These are phyloP conservation scores for Sander vitreus DNA, from an alignment of 2,113 vertebrate genomes.

Conservation along the genomic window DNA sequence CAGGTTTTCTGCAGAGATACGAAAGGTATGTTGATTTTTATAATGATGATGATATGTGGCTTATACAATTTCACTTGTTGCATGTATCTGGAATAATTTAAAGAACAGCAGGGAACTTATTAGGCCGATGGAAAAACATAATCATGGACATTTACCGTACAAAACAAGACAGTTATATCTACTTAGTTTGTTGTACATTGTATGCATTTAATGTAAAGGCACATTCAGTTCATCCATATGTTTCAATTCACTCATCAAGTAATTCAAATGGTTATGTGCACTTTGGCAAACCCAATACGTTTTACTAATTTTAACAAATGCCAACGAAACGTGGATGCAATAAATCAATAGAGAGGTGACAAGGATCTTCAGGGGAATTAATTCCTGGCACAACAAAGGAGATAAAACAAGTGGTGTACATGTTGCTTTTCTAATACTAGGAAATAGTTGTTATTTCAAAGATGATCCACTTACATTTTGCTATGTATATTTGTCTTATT, in stretches of 20 bases:
- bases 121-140: not conserved
- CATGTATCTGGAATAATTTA: not conserved
- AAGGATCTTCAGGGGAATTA: too few species aligned
- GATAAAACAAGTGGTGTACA: too few species aligned
- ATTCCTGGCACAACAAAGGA: too few species aligned
- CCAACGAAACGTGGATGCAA: too few species aligned
- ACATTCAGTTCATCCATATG: not conserved
- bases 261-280: not conserved
- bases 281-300: not conserved
- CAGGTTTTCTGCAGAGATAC: constrained; percentile 48
- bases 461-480: not conserved
- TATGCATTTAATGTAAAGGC: not conserved
- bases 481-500: not conserved
- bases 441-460: not conserved
- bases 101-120: not conserved
- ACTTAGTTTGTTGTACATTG: not conserved
- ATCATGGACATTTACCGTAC: not conserved
- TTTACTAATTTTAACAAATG: not conserved
- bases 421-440: too few species aligned
- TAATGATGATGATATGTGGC: not conserved
- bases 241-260: not conserved
- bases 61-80: not conserved
- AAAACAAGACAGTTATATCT: too few species aligned
- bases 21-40: constrained; percentile 69
- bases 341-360: too few species aligned